Conservation (phyloP, 2,113 vertebrate genomes). For the Epinephelus lanceolatus region DNA sequence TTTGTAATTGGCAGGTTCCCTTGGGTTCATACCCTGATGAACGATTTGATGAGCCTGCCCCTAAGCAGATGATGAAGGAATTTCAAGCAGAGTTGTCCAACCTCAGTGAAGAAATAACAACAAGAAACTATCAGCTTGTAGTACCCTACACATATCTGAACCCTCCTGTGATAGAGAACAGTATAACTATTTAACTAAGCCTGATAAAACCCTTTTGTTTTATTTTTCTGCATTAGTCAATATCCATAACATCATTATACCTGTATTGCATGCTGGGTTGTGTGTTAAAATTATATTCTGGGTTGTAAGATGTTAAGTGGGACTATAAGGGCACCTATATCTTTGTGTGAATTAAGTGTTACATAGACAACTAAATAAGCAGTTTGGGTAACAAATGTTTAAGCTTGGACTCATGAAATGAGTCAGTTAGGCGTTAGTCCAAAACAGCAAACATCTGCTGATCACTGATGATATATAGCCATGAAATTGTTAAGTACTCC, state of each 20-base stretch:
- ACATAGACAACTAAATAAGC: not conserved
- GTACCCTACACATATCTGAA: conserved; percentile 70
- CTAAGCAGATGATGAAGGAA: conserved; percentile 48
- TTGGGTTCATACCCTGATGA: conserved; percentile 66
- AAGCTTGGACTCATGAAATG: not conserved
- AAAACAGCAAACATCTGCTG: not conserved
- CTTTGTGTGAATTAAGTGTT: not conserved
- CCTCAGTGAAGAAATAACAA: conserved; percentile 51
- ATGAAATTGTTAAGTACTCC: too few relatives aligned
- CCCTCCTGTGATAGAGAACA: conserved; percentile 63
- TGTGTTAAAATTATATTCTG: not conserved
- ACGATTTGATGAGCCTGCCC: conserved; percentile 52
- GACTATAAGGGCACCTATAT: not conserved
- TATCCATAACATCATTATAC: too few relatives aligned
- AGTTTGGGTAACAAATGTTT: not conserved
- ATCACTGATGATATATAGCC: not conserved
- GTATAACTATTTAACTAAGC: conserved; percentile 38
- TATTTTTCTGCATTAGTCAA: too few relatives aligned
- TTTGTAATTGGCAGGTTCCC: conserved; percentile 43
- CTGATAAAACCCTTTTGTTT: not conserved
- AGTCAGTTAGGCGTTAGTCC: too few relatives aligned
- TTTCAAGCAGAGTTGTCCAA: conserved; percentile 60
- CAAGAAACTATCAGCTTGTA: conserved; percentile 60
- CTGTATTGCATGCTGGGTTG: too few relatives aligned
- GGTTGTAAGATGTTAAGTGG: not conserved